phyloP scores from a whole-genome alignment of 2,113 vertebrate genomes.

The Bubalus kerabau region DNA sequence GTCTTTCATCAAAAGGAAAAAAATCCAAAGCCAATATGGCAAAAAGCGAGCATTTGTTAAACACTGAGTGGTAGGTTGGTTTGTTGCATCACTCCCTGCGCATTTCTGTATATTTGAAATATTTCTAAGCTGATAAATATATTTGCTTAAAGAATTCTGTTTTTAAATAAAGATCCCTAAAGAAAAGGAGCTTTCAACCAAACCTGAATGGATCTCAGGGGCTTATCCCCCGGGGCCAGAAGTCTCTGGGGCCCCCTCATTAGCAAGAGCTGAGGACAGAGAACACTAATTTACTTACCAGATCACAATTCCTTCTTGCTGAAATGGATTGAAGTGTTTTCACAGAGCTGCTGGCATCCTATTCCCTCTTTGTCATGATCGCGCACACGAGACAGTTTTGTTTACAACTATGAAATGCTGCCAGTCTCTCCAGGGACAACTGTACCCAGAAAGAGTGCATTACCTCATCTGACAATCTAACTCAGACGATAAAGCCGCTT shows the following conservation, averaged over 20 bases:
- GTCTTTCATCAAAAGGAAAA: background rate
- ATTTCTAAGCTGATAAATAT: background rate
- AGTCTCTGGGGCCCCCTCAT: background rate
- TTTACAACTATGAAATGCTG: conserved; percentile 48
- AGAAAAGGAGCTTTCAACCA: background rate
- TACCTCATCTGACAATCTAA: conserved; percentile 49
- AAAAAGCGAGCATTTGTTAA: background rate
- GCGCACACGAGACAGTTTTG: background rate
- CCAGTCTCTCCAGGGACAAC: conserved; percentile 34
- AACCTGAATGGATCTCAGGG: background rate
- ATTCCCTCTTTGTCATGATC: background rate
- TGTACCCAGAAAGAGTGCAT: conserved; percentile 42
- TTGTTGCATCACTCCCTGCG: background rate
- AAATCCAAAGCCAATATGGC: background rate
- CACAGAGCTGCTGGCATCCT: conserved; percentile 56
- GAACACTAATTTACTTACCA: background rate
- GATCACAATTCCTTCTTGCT: background rate
- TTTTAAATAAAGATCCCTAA: background rate
- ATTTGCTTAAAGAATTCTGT: background rate
- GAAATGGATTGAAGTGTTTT: conserved; percentile 22
- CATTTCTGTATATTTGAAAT: background rate
- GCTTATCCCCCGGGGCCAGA: background rate
- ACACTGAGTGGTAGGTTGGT: background rate
- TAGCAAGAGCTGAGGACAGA: background rate
- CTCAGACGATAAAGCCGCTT: conserved; percentile 17